phyloP scores from a whole-genome alignment of 2,888 invertebrate species.

The Philaethria dido region DNA sequence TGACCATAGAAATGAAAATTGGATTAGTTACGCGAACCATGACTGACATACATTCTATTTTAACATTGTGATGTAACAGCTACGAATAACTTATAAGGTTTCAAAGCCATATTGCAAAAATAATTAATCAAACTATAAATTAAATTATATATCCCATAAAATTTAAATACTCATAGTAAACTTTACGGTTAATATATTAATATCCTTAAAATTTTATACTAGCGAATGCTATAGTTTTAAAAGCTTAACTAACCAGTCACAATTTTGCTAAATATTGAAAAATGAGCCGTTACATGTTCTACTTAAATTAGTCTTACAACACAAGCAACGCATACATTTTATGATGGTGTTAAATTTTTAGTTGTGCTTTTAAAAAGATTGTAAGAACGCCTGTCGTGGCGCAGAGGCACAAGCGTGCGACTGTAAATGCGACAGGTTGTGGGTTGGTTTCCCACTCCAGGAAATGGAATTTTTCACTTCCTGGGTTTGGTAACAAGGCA shows the following conservation, averaged over 20 bases:
- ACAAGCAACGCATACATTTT: background rate
- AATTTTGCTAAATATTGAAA: conserved; percentile 14
- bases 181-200: no score
- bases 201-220: background rate
- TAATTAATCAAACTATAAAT: conserved; percentile 14
- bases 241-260: background rate
- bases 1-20: conserved; percentile 12
- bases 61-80: conserved; percentile 15
- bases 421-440: no score
- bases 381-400: no score
- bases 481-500: no score
- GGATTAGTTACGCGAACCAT: conserved; percentile 10
- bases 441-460: no score
- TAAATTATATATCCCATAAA: background rate
- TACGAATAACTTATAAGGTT: conserved; percentile 14
- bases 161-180: no score
- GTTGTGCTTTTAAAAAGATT: background rate
- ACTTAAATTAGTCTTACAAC: conserved; percentile 6
- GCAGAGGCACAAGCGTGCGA: no score
- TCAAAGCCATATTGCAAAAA: conserved; percentile 10
- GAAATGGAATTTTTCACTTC: no score
- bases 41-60: conserved; percentile 13
- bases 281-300: conserved; percentile 1
- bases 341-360: background rate
- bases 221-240: background rate